Percentiles rank a stretch among this genome's conserved stretches.
Evolutionary conservation across 2,888 invertebrate genomes (phyloP).

Genomic region (Lasioglossum leucozonium): DNA sequence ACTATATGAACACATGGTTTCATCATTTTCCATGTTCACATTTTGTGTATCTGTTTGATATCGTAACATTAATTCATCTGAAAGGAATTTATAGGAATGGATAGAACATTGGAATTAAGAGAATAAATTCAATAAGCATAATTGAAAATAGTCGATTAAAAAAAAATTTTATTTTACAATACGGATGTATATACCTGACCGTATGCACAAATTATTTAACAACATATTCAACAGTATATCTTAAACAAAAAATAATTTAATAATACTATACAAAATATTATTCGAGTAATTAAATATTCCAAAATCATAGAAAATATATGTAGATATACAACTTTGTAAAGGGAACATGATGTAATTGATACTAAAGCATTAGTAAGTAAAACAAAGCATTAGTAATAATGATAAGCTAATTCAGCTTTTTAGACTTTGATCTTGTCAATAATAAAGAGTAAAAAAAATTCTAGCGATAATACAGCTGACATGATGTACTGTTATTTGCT

Average conservation of each 20-base stretch:
- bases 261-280: constrained; percentile 13
- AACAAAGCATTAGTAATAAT: constrained; percentile 39
- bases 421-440: background rate
- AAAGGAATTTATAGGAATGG: constrained; percentile 53
- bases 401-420: background rate
- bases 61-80: constrained; percentile 71
- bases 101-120: constrained; percentile 32
- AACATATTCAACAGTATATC: constrained; percentile 16
- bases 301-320: background rate
- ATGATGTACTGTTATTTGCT: constrained; percentile 22
- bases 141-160: constrained; percentile 5
- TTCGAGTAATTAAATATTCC: constrained; percentile 16
- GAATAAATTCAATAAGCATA: background rate
- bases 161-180: constrained; percentile 34
- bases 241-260: constrained; percentile 8
- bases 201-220: constrained; percentile 35
- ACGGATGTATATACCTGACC: background rate
- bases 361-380: constrained; percentile 38
- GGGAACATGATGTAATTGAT: constrained; percentile 15
- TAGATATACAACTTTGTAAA: constrained; percentile 10
- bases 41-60: constrained; percentile 46
- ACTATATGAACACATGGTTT: constrained; percentile 66
- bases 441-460: constrained; percentile 9
- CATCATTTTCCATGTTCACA: constrained; percentile 38
- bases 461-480: background rate